These are phyloP conservation scores for Troglohyphantes excavatus DNA, from an alignment of 2,888 invertebrate species.

Conservation along the genomic window DNA sequence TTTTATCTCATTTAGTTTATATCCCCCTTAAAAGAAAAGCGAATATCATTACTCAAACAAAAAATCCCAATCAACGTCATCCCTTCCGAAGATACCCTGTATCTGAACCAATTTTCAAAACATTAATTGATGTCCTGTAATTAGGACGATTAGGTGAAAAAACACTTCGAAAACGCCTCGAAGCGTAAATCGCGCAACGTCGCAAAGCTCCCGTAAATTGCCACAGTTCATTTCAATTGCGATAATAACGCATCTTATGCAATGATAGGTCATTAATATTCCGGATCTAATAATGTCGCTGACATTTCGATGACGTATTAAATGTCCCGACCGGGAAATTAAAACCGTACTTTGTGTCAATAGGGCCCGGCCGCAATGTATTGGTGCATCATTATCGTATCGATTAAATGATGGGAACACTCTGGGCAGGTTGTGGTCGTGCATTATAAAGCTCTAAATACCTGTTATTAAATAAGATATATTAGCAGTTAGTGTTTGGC, in stretches of 20 bases:
- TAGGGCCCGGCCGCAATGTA: slow-evolving; percentile 25
- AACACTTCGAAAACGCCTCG: slow-evolving; percentile 15
- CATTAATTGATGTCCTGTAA: slow-evolving; percentile 48
- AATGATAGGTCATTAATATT: slow-evolving; percentile 51
- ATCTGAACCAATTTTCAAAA: neutral
- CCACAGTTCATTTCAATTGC: neutral
- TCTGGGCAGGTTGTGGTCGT: slow-evolving; percentile 6
- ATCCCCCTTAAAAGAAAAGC: too few species aligned
- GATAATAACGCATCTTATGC: slow-evolving; percentile 37
- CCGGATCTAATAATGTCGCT: slow-evolving; percentile 32
- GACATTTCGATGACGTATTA: slow-evolving; percentile 32
- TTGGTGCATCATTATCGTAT: slow-evolving; percentile 26
- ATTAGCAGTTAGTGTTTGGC: slow-evolving; percentile 32
- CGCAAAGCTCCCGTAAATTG: neutral
- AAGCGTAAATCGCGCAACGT: slow-evolving; percentile 24
- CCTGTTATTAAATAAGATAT: slow-evolving; percentile 57
- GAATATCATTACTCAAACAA: too few species aligned
- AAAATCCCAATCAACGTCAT: too few species aligned
- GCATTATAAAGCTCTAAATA: slow-evolving; percentile 23
- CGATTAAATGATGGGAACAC: slow-evolving; percentile 46
- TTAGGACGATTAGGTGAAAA: slow-evolving; percentile 39
- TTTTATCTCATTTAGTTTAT: too few species aligned
- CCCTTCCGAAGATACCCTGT: too few species aligned
- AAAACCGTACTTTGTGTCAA: slow-evolving; percentile 33
- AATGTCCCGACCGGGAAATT: slow-evolving; percentile 23